Evolutionary conservation across 2,797 vertebrate genomes (phyloP).

Genomic region (Heterohyrax brucei): DNA sequence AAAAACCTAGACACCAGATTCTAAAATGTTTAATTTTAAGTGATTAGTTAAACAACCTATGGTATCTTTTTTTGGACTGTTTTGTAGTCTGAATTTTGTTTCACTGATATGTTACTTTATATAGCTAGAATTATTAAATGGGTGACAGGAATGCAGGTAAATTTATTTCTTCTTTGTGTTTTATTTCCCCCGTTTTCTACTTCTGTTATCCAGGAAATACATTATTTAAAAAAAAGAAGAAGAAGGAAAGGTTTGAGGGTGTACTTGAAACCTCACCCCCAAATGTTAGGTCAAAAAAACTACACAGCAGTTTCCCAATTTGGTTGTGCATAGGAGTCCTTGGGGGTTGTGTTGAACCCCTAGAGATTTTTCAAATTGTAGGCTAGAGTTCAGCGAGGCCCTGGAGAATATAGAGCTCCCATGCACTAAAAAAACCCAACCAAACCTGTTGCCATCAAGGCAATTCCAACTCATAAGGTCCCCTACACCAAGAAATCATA

Average conservation of each 20-base stretch:
- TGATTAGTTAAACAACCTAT: not conserved
- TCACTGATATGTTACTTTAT: slow-evolving; percentile 59
- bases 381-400: not conserved
- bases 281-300: slow-evolving; percentile 14
- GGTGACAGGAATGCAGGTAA: not conserved
- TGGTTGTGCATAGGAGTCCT: not conserved
- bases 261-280: slow-evolving; percentile 60
- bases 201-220: slow-evolving; percentile 39
- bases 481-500: not conserved
- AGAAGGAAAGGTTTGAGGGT: not conserved
- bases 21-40: not conserved
- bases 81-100: slow-evolving; percentile 2
- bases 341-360: not conserved
- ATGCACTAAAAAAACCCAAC: not conserved
- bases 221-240: not conserved
- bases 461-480: not conserved
- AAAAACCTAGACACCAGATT: not conserved
- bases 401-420: not conserved
- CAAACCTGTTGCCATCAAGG: too few relatives aligned
- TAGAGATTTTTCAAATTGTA: slow-evolving; percentile 1
- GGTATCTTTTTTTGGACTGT: not conserved
- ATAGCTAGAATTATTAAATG: slow-evolving; percentile 18
- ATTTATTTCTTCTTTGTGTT: slow-evolving; percentile 26
- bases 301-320: not conserved
- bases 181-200: not conserved